Evolutionary conservation across 2,113 vertebrate genomes (phyloP), one percentile per base, ranked within the genome.

Genomic region (Hirundichthys speculiger): DNA sequence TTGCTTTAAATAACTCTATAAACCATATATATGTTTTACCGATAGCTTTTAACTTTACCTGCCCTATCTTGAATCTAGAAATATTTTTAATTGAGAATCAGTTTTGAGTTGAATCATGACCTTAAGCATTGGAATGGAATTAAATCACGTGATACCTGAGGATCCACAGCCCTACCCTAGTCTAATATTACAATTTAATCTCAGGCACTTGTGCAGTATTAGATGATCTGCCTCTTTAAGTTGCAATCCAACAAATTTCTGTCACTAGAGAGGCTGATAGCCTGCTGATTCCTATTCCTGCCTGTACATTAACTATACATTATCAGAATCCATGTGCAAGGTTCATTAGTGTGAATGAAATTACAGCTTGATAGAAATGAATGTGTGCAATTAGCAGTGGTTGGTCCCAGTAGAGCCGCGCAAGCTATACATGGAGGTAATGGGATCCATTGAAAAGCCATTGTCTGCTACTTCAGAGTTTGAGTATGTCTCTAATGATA

Each of bases 261-360:
- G 69, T 82, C 80, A 81, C 66, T 62, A 54, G 78, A 86, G 73
- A 80, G 77, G 80, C 59, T 55, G 52, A 43, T 12, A 58, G 41
- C 64, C 66, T 49, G 59, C 63, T 87, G 83, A 86, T 81, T 78
- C 57, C 2, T 9, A 10, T 79, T 87, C 79, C 69, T 65, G 67
- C 69, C 83, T 90, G 81, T 89, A 79, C 69, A 90, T 89, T 89
- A 88, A 88, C 86, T 88, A 82, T 84, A 85, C 85, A 89, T 90
- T 88, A 88, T 81, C 68, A 73, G 62, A 68, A 84, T 86, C 79
- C 65, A 62, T 86, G 80, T 80, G 82, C 66, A 77, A 80, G 77
- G 73, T 86, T 91, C 88, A 90, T 88, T 89, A 89, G 80, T 74
- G 82, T 84, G 79, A 88, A 88, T 86, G 88, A 82, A 88, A 86